Percentiles rank a stretch among this genome's conserved stretches.
Evolutionary conservation across 23 tunicate species (phyloP).

Genomic region (Ascidia mentula): DNA sequence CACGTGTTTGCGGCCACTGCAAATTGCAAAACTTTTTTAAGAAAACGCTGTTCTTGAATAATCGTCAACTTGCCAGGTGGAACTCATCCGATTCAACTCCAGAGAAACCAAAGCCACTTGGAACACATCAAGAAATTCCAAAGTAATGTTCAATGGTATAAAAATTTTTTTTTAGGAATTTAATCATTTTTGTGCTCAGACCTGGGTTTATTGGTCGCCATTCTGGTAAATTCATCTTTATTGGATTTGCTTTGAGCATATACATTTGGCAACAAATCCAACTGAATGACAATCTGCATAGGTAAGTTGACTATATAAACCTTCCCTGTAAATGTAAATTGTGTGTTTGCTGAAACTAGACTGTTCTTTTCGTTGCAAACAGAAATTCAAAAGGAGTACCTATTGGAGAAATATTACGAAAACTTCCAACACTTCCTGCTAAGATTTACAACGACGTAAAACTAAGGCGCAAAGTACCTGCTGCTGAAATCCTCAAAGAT

Average conservation of each 20-base stretch:
- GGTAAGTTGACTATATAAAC: too few relatives aligned
- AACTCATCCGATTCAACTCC: too few relatives aligned
- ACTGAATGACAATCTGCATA: neutral
- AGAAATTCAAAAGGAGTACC: neutral
- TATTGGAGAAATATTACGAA: neutral
- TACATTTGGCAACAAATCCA: neutral
- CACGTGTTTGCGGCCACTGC: too few relatives aligned
- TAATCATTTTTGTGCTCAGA: neutral
- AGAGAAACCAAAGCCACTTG: too few relatives aligned
- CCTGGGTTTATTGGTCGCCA: neutral
- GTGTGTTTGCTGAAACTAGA: neutral
- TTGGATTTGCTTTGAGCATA: neutral
- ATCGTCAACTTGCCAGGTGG: too few relatives aligned
- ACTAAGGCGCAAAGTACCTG: neutral
- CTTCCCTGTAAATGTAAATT: too few relatives aligned
- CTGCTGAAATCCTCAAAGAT: neutral
- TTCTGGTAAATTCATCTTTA: neutral
- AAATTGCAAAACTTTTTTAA: too few relatives aligned
- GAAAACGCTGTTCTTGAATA: too few relatives aligned
- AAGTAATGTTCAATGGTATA: too few relatives aligned
- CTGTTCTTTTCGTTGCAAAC: neutral
- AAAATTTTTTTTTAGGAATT: too few relatives aligned
- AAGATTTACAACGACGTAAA: neutral
- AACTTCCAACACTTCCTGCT: neutral
- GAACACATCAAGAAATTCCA: too few relatives aligned